Evolutionary conservation across 2,113 vertebrate species (phyloP).

Genomic region (Phylloscopus whistleri): DNA sequence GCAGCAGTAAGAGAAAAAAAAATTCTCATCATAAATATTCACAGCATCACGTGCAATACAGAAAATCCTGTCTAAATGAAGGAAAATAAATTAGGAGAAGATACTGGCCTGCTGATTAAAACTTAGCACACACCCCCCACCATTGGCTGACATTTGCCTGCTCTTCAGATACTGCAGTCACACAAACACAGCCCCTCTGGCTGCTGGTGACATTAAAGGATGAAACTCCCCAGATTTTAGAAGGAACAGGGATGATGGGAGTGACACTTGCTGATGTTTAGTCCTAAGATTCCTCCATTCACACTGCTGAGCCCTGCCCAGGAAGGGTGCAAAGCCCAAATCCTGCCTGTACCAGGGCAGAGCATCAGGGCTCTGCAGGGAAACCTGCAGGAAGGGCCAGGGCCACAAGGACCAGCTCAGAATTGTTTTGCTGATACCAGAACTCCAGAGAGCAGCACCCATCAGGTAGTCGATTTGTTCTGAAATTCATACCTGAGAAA

Average conservation of each 20-base stretch:
- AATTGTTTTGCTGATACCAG: neutral
- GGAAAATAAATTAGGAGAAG: slow-evolving; percentile 13
- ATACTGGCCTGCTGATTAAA: slow-evolving; percentile 4
- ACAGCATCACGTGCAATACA: neutral
- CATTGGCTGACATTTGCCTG: neutral
- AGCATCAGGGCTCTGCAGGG: neutral
- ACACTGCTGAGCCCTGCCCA: accelerated
- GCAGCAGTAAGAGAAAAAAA: neutral
- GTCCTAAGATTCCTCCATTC: neutral
- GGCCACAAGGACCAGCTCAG: neutral
- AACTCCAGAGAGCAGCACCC: neutral
- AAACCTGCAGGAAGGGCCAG: neutral
- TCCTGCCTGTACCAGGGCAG: neutral
- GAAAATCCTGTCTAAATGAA: slow-evolving; percentile 3
- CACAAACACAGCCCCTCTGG: neutral
- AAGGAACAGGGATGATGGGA: neutral
- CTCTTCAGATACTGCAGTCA: neutral
- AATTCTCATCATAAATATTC: slow-evolving; percentile 22
- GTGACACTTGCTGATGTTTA: accelerated
- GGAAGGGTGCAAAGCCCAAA: neutral
- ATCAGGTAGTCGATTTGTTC: neutral
- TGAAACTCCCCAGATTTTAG: neutral
- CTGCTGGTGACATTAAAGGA: neutral
- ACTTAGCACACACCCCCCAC: neutral
- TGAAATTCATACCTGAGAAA: neutral